Percentiles rank a stretch among this genome's conserved stretches.
Conservation (phyloP, 2,797 vertebrate genomes). For the Echiichthys vipera region DNA sequence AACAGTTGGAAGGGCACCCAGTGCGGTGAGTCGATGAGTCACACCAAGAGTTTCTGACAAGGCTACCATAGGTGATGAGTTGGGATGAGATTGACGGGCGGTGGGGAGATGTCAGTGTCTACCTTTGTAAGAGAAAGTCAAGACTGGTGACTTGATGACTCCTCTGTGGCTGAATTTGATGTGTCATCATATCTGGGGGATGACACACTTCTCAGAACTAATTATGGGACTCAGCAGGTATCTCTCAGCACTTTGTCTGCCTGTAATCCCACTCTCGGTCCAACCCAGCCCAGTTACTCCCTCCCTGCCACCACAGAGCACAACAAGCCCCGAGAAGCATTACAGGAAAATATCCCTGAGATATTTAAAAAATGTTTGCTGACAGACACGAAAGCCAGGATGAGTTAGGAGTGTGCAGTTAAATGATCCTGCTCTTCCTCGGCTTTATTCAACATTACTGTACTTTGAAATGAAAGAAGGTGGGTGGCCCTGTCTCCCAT, state of each 20-base stretch:
- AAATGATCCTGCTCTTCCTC: neutral
- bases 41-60: too few species aligned
- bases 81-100: too few species aligned
- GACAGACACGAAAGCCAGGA: conserved; percentile 57
- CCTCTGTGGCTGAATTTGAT: conserved; percentile 16
- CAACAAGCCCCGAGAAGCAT: conserved; percentile 45
- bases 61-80: too few species aligned
- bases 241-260: conserved; percentile 66
- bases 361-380: conserved; percentile 57
- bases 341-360: conserved; percentile 55
- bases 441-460: conserved; percentile 10
- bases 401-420: conserved; percentile 18
- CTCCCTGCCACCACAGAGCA: conserved; percentile 36
- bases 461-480: conserved; percentile 6
- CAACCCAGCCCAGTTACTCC: conserved; percentile 16
- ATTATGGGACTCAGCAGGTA: conserved; percentile 57
- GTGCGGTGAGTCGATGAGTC: too few species aligned
- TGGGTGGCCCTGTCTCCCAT: neutral
- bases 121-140: conserved; percentile 6
- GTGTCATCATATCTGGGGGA: conserved; percentile 44
- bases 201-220: conserved; percentile 41
- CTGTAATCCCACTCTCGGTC: conserved; percentile 46
- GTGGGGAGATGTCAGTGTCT: neutral
- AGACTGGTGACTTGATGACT: conserved; percentile 3
- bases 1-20: too few species aligned